Conservation (phyloP, 2,797 vertebrate species). For the Sus cebifrons region DNA sequence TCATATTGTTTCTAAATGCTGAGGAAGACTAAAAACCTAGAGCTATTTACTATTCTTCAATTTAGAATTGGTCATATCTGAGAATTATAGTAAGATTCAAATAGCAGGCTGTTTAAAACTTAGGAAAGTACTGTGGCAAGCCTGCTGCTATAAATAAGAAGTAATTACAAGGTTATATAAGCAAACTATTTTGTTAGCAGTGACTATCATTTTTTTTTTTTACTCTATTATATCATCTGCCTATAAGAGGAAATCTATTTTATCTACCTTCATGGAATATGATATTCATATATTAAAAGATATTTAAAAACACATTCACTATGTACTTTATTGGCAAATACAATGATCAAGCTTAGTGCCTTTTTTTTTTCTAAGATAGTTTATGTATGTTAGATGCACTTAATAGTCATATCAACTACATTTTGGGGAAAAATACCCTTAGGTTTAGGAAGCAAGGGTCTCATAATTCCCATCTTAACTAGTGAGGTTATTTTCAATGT, state of each 20-base stretch:
- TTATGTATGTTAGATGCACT: neutral
- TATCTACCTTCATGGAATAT: neutral
- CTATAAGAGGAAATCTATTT: neutral
- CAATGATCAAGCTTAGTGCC: neutral
- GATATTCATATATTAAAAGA: conserved; percentile 32
- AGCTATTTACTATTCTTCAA: neutral
- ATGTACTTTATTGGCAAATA: neutral
- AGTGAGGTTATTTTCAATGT: neutral
- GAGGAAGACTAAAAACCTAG: neutral
- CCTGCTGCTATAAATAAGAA: neutral
- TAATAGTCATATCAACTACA: neutral
- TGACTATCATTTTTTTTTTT: neutral
- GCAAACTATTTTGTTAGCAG: neutral
- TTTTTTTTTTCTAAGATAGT: neutral
- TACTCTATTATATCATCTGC: neutral
- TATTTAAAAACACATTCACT: neutral
- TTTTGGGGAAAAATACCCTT: neutral
- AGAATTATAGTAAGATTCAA: neutral
- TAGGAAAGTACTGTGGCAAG: neutral
- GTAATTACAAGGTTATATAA: neutral
- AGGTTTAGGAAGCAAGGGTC: neutral
- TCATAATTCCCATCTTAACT: neutral
- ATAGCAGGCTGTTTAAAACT: neutral
- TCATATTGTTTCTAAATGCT: neutral
- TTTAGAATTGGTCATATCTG: neutral